Base-by-base conservation (phyloP, 2,113 vertebrate genomes). In the Oreochromis spilurus region DNA sequence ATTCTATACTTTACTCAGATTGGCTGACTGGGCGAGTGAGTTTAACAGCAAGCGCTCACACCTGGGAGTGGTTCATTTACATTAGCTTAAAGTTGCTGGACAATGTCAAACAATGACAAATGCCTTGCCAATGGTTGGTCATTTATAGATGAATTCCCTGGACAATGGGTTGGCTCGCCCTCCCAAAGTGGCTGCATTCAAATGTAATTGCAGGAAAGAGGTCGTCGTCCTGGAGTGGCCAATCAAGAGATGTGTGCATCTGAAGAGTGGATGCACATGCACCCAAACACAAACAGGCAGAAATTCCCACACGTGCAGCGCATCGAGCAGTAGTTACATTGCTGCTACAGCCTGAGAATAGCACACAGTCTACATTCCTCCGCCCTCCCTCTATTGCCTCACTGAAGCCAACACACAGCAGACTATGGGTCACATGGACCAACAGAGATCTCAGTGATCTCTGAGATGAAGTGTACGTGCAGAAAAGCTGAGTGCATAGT, bases 341-440 rank as follows among this genome's bases (percentile, higher is more conserved):
- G 89, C 84, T n/a, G 79, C 89, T 93, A 86, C 93, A 92, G 93
- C 89, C 87, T 50, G 87, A 95, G 95, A 96, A 96, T 96, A 96
- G 94, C 93, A 93, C 89, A 84, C 85, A 83, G 90, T 88, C 92
- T 62, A 86, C 94, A 95, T 95, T 95, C 94, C 95, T 93, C 91
- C 88, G 88, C 91, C 92, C 92, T 87, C 84, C 93, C 91, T 93
- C 88, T 67, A 54, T 89, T 72, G 87, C 82, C 91, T 92, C 77
- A 9, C 70, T 75, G 83, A 92, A 87, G 89, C 89, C 34, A 91
- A 60, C 82, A 88, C 92, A 90, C 93, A 93, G 88, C 94, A 93
- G 82, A 92, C 89, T 82, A 34, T 92, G 82, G 93, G 93, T 96
- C 94, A 95, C 95, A 95, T 94, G 93, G 87, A 93, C 91, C 85